A percentile compares a stretch with the other conserved stretches of the same genome.
Evolutionary conservation across 30 jellyfish, hydroid and myxozoan species (phyloP).

Genomic region (Euphysa ruthae): DNA sequence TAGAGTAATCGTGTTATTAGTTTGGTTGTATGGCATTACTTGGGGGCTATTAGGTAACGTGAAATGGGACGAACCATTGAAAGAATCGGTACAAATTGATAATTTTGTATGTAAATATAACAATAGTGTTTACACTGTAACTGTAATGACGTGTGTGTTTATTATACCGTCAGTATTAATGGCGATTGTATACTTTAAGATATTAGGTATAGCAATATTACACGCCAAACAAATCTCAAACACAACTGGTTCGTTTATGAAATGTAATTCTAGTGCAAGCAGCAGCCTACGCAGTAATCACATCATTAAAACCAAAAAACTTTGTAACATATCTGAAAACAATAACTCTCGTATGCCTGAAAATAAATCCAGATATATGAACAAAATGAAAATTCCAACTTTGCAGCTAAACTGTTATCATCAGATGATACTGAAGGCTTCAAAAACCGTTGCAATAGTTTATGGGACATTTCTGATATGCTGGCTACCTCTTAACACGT

Average conservation of each 20-base stretch:
- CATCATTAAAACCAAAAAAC: too few relatives aligned
- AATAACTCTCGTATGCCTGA: too few relatives aligned
- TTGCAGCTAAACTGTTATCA: too few relatives aligned
- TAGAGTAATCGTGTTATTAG: slow-evolving; percentile 29
- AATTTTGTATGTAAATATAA: not conserved
- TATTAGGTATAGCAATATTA: slow-evolving; percentile 49
- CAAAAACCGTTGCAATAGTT: slow-evolving; percentile 25
- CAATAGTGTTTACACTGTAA: slow-evolving; percentile 19
- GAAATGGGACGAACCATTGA: slow-evolving; percentile 22
- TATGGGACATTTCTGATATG: slow-evolving; percentile 39
- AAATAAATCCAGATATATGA: too few relatives aligned
- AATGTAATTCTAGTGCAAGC: too few relatives aligned
- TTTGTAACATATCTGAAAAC: too few relatives aligned
- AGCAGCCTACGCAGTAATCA: too few relatives aligned
- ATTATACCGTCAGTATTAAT: slow-evolving; percentile 52
- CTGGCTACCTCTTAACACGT: slow-evolving; percentile 41
- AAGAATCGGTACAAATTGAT: not conserved
- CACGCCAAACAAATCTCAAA: slow-evolving; percentile 62
- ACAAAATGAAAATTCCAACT: too few relatives aligned
- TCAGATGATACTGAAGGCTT: too few relatives aligned
- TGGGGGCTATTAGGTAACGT: slow-evolving; percentile 64
- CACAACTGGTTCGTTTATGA: too few relatives aligned
- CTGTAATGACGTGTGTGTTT: too few relatives aligned
- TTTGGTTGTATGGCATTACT: slow-evolving; percentile 62
- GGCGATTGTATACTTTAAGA: slow-evolving; percentile 70